These are phyloP conservation scores for Acomys russatus DNA, from an alignment of 2,797 vertebrate genomes.

Conservation along the genomic window DNA sequence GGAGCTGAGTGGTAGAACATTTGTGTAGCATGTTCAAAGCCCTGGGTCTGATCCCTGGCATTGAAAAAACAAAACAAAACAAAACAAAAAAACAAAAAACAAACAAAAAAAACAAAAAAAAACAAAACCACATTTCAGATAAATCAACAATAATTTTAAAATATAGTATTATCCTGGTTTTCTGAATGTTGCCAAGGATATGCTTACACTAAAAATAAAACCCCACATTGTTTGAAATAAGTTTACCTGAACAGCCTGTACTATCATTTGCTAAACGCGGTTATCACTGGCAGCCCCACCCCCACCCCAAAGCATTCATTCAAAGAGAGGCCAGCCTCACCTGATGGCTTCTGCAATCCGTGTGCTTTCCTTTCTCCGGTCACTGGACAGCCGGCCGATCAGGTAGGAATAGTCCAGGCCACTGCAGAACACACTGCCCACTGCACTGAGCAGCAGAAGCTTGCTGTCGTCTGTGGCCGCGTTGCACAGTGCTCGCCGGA, in stretches of 20 bases:
- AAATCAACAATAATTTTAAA: background rate
- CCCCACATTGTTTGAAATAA: background rate
- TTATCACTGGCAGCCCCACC: background rate
- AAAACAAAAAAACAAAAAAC: too few relatives aligned
- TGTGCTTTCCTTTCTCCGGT: conserved; percentile 98
- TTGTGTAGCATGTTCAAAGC: background rate
- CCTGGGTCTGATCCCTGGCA: background rate
- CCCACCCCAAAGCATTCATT: fast-evolving
- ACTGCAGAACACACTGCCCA: conserved; percentile 98
- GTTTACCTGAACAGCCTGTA: background rate
- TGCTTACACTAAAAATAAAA: background rate
- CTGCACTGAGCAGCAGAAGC: conserved; percentile 96
- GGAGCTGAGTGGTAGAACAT: background rate
- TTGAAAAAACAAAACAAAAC: background rate
- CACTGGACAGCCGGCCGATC: conserved; percentile 96
- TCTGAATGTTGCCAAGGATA: background rate
- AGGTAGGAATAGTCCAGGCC: conserved; percentile 98
- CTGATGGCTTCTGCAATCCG: conserved; percentile 97
- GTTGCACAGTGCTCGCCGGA: conserved; percentile 96
- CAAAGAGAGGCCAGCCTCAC: conserved; percentile 87
- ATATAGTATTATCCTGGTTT: background rate
- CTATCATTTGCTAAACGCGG: background rate
- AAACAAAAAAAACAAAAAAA: too few relatives aligned
- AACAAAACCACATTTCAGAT: conserved; percentile 24
- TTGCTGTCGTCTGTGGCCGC: conserved; percentile 98